phyloP scores from a whole-genome alignment of 2,888 invertebrate species.

The Anorthoa munda region DNA sequence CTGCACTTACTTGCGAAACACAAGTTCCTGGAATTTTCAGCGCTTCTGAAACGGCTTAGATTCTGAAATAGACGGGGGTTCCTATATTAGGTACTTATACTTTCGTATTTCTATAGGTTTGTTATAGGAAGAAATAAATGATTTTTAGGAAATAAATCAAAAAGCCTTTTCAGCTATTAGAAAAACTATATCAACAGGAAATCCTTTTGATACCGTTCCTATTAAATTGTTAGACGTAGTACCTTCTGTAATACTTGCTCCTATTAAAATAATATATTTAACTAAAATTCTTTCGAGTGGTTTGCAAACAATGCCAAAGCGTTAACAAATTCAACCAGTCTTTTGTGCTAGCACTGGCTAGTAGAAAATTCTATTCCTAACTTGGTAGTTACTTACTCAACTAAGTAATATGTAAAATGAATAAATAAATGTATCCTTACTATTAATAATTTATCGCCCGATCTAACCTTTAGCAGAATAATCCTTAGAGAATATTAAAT shows the following conservation, averaged over 20 bases:
- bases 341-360: slow-evolving; percentile 13
- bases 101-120: background rate
- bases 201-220: background rate
- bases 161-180: background rate
- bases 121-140: background rate
- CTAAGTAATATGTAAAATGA: slow-evolving; percentile 29
- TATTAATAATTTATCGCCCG: slow-evolving; percentile 27
- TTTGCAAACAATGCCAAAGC: slow-evolving; percentile 8
- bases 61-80: background rate
- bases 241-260: too few species aligned
- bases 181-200: background rate
- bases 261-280: too few species aligned
- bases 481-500: slow-evolving; percentile 21
- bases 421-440: background rate
- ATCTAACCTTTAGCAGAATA: slow-evolving; percentile 28
- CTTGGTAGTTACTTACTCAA: background rate
- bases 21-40: slow-evolving; percentile 9
- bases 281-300: background rate
- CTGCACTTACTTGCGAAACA: background rate
- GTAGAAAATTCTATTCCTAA: slow-evolving; percentile 29
- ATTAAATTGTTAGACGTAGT: background rate
- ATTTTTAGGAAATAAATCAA: slow-evolving; percentile 12
- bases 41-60: background rate
- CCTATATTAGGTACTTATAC: background rate
- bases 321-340: slow-evolving; percentile 18